Conservation (phyloP, 2,797 vertebrate species). For the Urosaurus nigricauda region DNA sequence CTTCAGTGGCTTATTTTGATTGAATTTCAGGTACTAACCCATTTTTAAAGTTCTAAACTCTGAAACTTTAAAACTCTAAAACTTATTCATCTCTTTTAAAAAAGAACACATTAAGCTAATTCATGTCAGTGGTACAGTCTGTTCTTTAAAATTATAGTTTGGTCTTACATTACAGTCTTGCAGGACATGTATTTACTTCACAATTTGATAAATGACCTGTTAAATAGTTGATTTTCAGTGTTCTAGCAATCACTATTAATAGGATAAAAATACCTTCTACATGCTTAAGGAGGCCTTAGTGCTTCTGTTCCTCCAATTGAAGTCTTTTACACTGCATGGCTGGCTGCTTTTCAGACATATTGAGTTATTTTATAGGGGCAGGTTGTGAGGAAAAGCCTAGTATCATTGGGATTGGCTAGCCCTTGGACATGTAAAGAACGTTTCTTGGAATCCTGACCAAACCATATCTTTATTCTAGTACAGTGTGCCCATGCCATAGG, state of each 20-base stretch:
- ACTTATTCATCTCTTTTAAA: not conserved
- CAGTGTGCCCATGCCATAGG: too few relatives aligned
- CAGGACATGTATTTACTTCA: not conserved
- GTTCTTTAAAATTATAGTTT: not conserved
- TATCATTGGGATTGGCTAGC: not conserved
- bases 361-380: not conserved
- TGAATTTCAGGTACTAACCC: not conserved
- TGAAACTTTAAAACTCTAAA: not conserved
- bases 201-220: not conserved
- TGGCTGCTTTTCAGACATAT: not conserved
- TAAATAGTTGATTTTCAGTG: not conserved
- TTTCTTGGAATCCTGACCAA: not conserved
- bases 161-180: not conserved
- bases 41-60: not conserved
- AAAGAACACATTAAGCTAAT: not conserved
- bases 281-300: not conserved
- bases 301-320: not conserved
- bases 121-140: not conserved
- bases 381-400: not conserved
- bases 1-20: not conserved
- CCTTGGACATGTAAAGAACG: not conserved
- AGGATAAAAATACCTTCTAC: not conserved
- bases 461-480: not conserved
- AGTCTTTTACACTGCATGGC: not conserved
- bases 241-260: conserved; percentile 1